These are phyloP conservation scores for Gobionotothen gibberifrons DNA, from an alignment of 2,797 vertebrate genomes.

Conservation along the genomic window DNA sequence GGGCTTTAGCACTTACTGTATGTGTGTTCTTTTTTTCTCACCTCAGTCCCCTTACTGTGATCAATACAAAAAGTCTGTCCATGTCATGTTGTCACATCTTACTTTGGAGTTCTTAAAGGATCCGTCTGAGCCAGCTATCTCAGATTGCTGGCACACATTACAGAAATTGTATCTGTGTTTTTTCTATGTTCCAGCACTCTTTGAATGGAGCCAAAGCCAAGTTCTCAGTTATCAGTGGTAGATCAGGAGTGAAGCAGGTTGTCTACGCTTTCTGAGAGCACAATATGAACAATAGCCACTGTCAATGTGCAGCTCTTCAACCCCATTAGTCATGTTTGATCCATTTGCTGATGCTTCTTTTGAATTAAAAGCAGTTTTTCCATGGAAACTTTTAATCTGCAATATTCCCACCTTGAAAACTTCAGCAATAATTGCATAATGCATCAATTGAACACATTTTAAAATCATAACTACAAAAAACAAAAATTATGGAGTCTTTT, in stretches of 20 bases:
- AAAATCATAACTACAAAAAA: not conserved
- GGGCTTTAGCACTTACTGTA: slow-evolving; percentile 11
- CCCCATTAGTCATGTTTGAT: slow-evolving; percentile 30
- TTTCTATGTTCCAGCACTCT: slow-evolving; percentile 20
- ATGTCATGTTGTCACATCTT: slow-evolving; percentile 50
- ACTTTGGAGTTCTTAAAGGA: slow-evolving; percentile 44
- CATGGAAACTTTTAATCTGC: not conserved
- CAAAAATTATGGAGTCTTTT: not conserved
- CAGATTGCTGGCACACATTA: slow-evolving; percentile 35
- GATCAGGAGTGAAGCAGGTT: slow-evolving; percentile 43
- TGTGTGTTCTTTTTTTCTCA: slow-evolving; percentile 31
- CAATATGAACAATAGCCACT: slow-evolving; percentile 16
- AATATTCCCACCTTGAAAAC: slow-evolving; percentile 1
- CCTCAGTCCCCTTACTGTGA: slow-evolving; percentile 26
- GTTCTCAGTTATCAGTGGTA: slow-evolving; percentile 40
- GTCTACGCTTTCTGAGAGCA: slow-evolving; percentile 29
- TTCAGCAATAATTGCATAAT: not conserved
- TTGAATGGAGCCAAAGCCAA: slow-evolving; percentile 29
- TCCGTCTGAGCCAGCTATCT: slow-evolving; percentile 26
- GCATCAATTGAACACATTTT: not conserved
- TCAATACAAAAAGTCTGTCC: slow-evolving; percentile 60
- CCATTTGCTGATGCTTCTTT: slow-evolving; percentile 1
- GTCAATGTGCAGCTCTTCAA: slow-evolving; percentile 9
- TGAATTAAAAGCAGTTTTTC: slow-evolving; percentile 8
- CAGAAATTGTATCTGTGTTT: slow-evolving; percentile 32